Evolutionary conservation across 1,140 invertebrate species (phyloP).

Genomic region (Danaus melanippus): DNA sequence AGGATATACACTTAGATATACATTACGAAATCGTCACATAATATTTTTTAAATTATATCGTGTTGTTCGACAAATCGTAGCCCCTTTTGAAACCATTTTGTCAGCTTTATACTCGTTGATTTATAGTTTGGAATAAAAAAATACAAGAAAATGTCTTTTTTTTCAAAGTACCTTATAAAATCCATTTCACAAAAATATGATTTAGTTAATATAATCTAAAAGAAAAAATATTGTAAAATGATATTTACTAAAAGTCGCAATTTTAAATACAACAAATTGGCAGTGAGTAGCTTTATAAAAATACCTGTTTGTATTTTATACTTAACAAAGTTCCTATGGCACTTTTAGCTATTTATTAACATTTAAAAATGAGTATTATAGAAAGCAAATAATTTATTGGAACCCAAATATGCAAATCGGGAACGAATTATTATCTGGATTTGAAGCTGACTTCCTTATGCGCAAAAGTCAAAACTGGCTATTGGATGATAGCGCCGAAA

Average conservation of each 20-base stretch:
- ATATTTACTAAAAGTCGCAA: no score
- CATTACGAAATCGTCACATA: conserved; percentile 12
- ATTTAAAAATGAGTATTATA: no score
- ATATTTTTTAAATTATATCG: conserved; percentile 12
- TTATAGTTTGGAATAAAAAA: conserved; percentile 47
- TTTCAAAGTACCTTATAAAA: background rate
- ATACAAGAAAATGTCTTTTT: conserved; percentile 16
- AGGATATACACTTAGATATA: conserved; percentile 10
- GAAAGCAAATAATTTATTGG: background rate
- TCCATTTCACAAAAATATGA: no score
- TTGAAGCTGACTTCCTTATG: conserved; percentile 40
- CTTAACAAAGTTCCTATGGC: no score
- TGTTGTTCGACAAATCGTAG: conserved; percentile 12
- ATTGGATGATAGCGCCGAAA: conserved; percentile 57
- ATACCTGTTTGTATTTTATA: no score
- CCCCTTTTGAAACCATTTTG: conserved; percentile 26
- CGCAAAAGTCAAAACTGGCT: conserved; percentile 24
- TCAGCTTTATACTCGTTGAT: conserved; percentile 51
- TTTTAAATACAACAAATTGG: no score
- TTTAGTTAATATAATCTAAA: no score
- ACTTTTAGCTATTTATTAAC: no score
- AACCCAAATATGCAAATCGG: conserved; percentile 21
- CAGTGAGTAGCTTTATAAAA: no score
- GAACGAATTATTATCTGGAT: conserved; percentile 24
- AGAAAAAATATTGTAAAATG: no score